Conservation (phyloP, 2,797 vertebrate species). For the Nyctalus aviator region DNA sequence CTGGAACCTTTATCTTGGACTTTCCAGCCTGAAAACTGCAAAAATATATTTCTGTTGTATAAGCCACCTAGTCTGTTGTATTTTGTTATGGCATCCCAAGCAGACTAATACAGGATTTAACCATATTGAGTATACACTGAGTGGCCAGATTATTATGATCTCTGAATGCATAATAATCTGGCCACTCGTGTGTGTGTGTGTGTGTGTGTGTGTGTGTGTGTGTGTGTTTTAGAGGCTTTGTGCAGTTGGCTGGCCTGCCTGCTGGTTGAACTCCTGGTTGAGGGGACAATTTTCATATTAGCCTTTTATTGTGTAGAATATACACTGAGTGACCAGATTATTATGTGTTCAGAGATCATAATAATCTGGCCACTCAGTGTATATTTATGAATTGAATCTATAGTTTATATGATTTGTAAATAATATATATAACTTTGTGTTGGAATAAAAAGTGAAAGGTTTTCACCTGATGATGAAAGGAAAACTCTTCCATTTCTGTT, state of each 20-base stretch:
- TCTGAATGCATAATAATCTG: too few species aligned
- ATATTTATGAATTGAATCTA: conserved; percentile 28
- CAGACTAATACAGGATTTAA: conserved; percentile 39
- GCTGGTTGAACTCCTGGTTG: too few species aligned
- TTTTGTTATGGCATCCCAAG: background rate
- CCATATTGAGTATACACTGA: background rate
- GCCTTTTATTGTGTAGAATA: too few species aligned
- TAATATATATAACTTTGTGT: conserved; percentile 32
- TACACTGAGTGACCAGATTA: too few species aligned
- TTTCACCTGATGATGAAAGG: conserved; percentile 41
- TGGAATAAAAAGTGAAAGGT: conserved; percentile 37
- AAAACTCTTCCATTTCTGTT: conserved; percentile 15
- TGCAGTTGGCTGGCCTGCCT: too few species aligned
- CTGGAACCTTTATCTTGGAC: background rate
- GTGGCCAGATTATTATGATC: too few species aligned
- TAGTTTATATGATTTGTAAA: conserved; percentile 31
- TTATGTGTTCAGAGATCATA: too few species aligned
- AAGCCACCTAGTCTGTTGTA: background rate
- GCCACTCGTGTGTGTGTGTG: too few species aligned
- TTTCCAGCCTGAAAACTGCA: conserved; percentile 37
- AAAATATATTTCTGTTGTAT: conserved; percentile 50
- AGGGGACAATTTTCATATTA: too few species aligned
- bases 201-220: too few species aligned
- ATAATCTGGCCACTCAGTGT: too few species aligned
- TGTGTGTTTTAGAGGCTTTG: too few species aligned